Conservation (phyloP, 2,113 vertebrate species). For the Centropristis striata region DNA sequence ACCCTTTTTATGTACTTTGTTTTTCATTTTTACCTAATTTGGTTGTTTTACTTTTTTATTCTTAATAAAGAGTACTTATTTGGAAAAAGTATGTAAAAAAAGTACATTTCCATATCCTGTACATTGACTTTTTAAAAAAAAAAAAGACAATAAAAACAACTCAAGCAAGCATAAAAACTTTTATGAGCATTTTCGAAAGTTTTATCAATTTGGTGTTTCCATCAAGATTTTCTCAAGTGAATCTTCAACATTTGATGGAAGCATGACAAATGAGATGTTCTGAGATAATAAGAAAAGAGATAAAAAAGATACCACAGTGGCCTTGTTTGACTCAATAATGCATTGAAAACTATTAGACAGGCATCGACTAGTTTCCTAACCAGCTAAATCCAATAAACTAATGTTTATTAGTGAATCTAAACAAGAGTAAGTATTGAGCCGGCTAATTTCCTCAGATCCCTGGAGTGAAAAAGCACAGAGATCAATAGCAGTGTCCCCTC, state of each 20-base stretch:
- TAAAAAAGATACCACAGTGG: background rate
- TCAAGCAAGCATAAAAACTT: too few relatives aligned
- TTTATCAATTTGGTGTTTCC: too few relatives aligned
- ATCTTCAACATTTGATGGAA: too few relatives aligned
- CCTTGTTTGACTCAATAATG: background rate
- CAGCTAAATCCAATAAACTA: constrained; percentile 21
- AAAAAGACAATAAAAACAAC: too few relatives aligned
- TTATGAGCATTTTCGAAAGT: too few relatives aligned
- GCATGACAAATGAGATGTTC: too few relatives aligned
- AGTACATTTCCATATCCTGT: too few relatives aligned
- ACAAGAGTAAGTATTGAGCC: constrained; percentile 19
- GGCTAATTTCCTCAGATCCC: background rate
- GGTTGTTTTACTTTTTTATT: constrained; percentile 85
- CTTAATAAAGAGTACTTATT: too few relatives aligned
- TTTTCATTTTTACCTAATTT: constrained; percentile 79
- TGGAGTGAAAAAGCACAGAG: constrained; percentile 1
- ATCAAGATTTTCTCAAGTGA: too few relatives aligned
- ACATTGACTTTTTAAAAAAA: too few relatives aligned
- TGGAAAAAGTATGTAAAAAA: too few relatives aligned
- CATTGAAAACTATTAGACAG: background rate
- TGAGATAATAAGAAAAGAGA: background rate
- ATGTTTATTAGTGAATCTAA: constrained; percentile 15
- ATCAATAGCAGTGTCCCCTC: constrained; percentile 30
- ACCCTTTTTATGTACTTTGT: constrained; percentile 93
- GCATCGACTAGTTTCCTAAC: constrained; percentile 7